A percentile compares a stretch with the other conserved stretches of the same genome.
These are phyloP conservation scores for Zophobas atratus DNA, from an alignment of 1,140 invertebrate species.

Conservation along the genomic window DNA sequence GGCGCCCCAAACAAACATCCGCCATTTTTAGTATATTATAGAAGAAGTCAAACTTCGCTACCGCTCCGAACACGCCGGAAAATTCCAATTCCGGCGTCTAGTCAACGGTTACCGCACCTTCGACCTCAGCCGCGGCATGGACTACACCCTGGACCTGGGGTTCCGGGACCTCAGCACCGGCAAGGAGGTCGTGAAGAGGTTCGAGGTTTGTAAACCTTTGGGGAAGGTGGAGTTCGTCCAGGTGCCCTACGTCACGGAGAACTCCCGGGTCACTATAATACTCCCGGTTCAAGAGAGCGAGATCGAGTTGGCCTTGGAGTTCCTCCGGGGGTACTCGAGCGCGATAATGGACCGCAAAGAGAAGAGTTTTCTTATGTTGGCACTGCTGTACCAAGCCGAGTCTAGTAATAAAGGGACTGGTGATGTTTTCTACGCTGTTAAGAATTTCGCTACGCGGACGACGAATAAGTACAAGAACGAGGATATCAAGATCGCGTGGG, in stretches of 20 bases:
- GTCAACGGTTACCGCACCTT: constrained; percentile 89
- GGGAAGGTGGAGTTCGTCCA: constrained; percentile 88
- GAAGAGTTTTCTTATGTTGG: constrained; percentile 83
- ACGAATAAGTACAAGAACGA: constrained; percentile 80
- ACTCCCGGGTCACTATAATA: constrained; percentile 83
- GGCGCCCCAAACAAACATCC: no score
- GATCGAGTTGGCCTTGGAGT: constrained; percentile 72
- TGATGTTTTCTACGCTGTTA: constrained; percentile 79
- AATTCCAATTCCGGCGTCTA: constrained; percentile 73
- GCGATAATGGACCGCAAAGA: constrained; percentile 83
- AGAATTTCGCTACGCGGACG: constrained; percentile 74
- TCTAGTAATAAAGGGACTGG: constrained; percentile 76
- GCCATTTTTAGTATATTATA: constrained; percentile 73
- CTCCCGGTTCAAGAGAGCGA: constrained; percentile 75
- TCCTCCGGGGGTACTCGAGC: constrained; percentile 81
- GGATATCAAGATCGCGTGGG: constrained; percentile 80
- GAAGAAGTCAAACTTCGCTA: constrained; percentile 73
- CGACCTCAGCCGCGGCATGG: constrained; percentile 90
- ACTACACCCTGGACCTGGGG: constrained; percentile 86
- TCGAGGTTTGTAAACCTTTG: constrained; percentile 84
- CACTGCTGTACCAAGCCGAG: constrained; percentile 68
- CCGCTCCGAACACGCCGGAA: constrained; percentile 71
- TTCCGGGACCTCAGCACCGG: constrained; percentile 63
- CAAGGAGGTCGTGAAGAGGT: constrained; percentile 68
- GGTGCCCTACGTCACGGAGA: constrained; percentile 94